Percentiles rank a stretch among this genome's conserved stretches.
phyloP scores from a whole-genome alignment of 2,797 vertebrate species.

The Phataginus tetradactyla region DNA sequence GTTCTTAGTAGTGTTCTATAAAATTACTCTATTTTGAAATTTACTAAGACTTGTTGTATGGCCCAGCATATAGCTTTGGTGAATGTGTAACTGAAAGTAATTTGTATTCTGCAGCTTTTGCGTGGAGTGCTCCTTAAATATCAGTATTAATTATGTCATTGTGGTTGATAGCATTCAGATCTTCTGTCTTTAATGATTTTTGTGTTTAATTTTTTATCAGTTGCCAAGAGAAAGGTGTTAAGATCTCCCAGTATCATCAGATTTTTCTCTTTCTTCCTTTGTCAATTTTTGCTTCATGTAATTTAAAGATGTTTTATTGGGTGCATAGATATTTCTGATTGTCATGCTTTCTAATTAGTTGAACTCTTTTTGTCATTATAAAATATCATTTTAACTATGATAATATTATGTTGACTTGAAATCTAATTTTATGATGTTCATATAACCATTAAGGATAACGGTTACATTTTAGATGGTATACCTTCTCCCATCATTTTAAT shows the following conservation, averaged over 20 bases:
- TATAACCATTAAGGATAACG: not conserved
- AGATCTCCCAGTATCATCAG: not conserved
- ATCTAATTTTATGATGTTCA: not conserved
- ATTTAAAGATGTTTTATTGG: not conserved
- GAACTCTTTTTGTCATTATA: not conserved
- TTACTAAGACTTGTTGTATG: not conserved
- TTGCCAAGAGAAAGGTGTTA: not conserved
- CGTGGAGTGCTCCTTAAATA: not conserved
- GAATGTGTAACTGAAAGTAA: not conserved
- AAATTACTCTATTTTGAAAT: not conserved
- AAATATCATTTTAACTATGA: not conserved
- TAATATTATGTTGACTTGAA: not conserved
- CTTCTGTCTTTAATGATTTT: constrained; percentile 26
- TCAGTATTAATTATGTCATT: not conserved
- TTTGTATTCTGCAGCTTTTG: not conserved
- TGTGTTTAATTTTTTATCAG: not conserved
- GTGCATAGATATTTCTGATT: not conserved
- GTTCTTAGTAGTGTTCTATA: not conserved
- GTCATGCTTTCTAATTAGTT: not conserved
- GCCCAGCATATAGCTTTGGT: not conserved
- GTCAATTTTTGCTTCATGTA: not conserved
- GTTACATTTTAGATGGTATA: not conserved
- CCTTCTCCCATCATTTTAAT: not conserved
- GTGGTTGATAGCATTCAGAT: not conserved
- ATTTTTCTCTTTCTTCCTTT: not conserved